Evolutionary conservation across 2,113 vertebrate genomes (phyloP).

Genomic region (Xiphias gladius): DNA sequence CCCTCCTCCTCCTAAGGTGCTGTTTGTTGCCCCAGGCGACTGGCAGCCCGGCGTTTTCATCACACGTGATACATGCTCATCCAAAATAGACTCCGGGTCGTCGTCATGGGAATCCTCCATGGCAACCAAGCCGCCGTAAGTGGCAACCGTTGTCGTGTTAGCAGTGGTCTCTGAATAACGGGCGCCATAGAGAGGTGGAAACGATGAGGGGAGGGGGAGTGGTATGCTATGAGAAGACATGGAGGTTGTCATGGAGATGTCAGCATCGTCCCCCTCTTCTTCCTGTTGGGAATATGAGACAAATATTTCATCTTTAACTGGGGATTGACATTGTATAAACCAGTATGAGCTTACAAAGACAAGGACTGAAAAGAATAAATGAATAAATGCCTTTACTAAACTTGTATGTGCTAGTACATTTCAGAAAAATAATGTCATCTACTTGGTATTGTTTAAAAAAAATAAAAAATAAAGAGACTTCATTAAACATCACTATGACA

Average conservation of each 20-base stretch:
- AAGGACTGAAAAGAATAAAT: not conserved
- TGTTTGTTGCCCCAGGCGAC: constrained; percentile 88
- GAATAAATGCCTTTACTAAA: not conserved
- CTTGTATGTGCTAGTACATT: not conserved
- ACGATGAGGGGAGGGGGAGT: constrained; percentile 81
- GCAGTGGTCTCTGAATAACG: constrained; percentile 89
- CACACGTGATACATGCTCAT: constrained; percentile 93
- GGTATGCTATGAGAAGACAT: constrained; percentile 87
- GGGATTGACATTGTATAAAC: not conserved
- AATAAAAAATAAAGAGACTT: not conserved
- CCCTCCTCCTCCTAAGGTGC: constrained; percentile 77
- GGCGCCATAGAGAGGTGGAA: constrained; percentile 87
- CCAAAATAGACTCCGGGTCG: constrained; percentile 93
- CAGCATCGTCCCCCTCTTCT: constrained; percentile 94
- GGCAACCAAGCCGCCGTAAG: constrained; percentile 85
- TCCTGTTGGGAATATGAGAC: constrained; percentile 82
- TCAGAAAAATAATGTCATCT: not conserved
- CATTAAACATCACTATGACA: not conserved
- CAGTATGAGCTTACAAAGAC: not conserved
- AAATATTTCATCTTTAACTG: constrained; percentile 5
- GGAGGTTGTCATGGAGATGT: constrained; percentile 85
- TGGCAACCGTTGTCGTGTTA: constrained; percentile 67
- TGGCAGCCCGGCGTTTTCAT: constrained; percentile 95
- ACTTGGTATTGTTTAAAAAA: not conserved
- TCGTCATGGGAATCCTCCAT: constrained; percentile 91